Evolutionary conservation across 1,140 invertebrate genomes (phyloP).

Genomic region (Araneus ventricosus): DNA sequence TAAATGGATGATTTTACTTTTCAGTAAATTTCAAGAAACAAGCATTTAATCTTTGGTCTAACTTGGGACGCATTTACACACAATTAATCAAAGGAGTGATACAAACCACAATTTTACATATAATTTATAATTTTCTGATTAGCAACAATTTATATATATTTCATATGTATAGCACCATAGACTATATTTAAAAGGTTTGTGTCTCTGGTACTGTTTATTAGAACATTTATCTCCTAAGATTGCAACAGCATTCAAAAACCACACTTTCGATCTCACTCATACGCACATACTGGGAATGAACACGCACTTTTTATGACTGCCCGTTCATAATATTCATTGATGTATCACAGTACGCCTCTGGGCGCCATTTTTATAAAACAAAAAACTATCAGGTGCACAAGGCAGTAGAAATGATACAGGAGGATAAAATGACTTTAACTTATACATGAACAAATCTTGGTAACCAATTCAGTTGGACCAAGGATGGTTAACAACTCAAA

Average conservation of each 20-base stretch:
- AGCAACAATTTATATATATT: constrained; percentile 50
- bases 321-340: constrained; percentile 37
- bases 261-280: constrained; percentile 8
- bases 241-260: constrained; percentile 45
- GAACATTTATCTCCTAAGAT: constrained; percentile 51
- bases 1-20: not conserved
- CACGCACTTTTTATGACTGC: constrained; percentile 60
- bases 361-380: constrained; percentile 52
- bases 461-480: constrained; percentile 15
- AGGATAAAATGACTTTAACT: not conserved
- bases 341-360: constrained; percentile 73
- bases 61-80: constrained; percentile 27
- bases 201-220: constrained; percentile 51
- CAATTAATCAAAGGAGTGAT: not conserved
- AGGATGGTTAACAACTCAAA: constrained; percentile 42
- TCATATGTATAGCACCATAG: constrained; percentile 54
- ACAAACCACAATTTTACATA: constrained; percentile 40
- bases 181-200: constrained; percentile 44
- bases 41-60: constrained; percentile 50
- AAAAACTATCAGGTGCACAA: constrained; percentile 39
- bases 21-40: not conserved
- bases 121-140: constrained; percentile 47
- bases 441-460: constrained; percentile 17
- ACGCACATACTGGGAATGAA: constrained; percentile 41
- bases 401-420: constrained; percentile 6